Percentiles rank a stretch among this genome's conserved stretches.
Conservation (phyloP, 2,888 invertebrate genomes). For the Oeneis ivallda region DNA sequence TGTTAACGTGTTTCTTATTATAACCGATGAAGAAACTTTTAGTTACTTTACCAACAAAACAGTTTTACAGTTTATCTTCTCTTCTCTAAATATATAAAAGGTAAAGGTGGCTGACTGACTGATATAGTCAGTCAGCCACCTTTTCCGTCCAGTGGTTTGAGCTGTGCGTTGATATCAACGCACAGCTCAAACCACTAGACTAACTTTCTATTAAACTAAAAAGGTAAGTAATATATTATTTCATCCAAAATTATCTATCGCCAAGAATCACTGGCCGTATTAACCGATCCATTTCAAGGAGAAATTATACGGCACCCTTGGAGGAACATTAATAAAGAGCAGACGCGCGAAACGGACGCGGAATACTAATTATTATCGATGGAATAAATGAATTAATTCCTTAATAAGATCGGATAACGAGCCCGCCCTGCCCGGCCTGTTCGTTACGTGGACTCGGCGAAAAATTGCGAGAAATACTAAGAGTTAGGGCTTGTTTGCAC, state of each 20-base stretch:
- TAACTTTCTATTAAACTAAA: neutral
- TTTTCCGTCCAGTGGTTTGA: no score
- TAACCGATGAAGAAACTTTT: no score
- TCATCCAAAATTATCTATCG: neutral
- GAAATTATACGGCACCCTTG: constrained; percentile 32
- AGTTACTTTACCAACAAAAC: no score
- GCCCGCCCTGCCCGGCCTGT: constrained; percentile 9
- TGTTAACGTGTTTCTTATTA: no score
- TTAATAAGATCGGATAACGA: constrained; percentile 40
- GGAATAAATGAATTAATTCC: constrained; percentile 53
- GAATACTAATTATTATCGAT: constrained; percentile 73
- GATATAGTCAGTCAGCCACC: no score
- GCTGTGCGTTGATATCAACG: no score
- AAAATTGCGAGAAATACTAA: constrained; percentile 24
- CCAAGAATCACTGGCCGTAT: constrained; percentile 4
- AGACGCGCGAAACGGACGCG: constrained; percentile 50
- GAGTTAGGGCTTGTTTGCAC: neutral
- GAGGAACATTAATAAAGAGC: constrained; percentile 43
- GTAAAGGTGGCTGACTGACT: no score
- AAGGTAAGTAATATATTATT: neutral
- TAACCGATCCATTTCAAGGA: constrained; percentile 11
- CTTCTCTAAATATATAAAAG: no score
- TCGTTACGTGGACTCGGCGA: constrained; percentile 10
- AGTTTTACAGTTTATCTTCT: no score
- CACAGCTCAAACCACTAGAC: no score